A percentile compares a stretch with the other conserved stretches of the same genome.
These are phyloP conservation scores for Wiebesia pumilae DNA, from an alignment of 1,140 invertebrate species.

Conservation along the genomic window DNA sequence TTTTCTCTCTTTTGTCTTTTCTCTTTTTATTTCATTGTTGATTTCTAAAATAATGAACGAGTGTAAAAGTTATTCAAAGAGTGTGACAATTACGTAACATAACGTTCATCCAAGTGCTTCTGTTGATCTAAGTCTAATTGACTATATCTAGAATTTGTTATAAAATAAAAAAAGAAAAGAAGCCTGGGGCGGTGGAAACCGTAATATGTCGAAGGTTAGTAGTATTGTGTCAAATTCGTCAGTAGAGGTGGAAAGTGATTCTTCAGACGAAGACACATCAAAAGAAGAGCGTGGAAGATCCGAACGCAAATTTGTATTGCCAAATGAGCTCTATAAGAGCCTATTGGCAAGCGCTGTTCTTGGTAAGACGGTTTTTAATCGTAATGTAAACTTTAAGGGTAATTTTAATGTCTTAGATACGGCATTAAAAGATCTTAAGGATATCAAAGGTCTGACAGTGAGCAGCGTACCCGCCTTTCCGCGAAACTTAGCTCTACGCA, in stretches of 20 bases:
- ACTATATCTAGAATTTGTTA: neutral
- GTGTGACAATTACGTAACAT: neutral
- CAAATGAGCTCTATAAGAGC: slow-evolving; percentile 86
- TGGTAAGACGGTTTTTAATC: slow-evolving; percentile 73
- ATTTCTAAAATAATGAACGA: slow-evolving; percentile 27
- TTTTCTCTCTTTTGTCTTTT: neutral
- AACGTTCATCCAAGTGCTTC: slow-evolving; percentile 11
- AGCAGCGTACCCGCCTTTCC: slow-evolving; percentile 73
- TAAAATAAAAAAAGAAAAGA: neutral
- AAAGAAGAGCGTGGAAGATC: slow-evolving; percentile 61
- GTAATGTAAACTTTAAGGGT: slow-evolving; percentile 71
- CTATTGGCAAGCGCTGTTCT: slow-evolving; percentile 82
- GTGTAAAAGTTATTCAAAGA: neutral
- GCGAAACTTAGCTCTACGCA: slow-evolving; percentile 70
- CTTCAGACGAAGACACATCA: slow-evolving; percentile 64
- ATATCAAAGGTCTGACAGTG: slow-evolving; percentile 70
- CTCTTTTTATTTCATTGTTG: neutral
- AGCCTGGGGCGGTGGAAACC: neutral
- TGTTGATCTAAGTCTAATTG: neutral
- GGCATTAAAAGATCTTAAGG: slow-evolving; percentile 69
- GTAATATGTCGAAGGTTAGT: slow-evolving; percentile 71
- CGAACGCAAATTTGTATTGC: slow-evolving; percentile 79
- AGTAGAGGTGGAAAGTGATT: slow-evolving; percentile 73
- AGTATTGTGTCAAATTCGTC: slow-evolving; percentile 73
- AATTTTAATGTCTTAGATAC: slow-evolving; percentile 70